phyloP scores from a whole-genome alignment of 2,888 invertebrate genomes.

The Apamea monoglypha region DNA sequence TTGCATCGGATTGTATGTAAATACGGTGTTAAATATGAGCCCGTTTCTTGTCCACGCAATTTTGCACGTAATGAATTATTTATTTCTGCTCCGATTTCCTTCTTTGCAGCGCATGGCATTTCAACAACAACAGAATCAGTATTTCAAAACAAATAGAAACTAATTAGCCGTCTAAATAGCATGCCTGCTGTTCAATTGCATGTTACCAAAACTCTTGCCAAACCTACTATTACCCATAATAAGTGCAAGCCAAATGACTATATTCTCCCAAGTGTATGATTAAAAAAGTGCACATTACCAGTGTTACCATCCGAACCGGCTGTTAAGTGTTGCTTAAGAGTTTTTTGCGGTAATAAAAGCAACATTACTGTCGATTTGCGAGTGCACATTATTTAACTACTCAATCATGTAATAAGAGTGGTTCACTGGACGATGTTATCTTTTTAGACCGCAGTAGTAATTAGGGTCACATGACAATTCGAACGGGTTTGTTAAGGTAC shows the following conservation, averaged over 20 bases:
- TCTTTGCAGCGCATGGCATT: background rate
- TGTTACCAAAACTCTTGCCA: conserved; percentile 18
- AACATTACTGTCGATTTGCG: conserved; percentile 70
- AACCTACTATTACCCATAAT: conserved; percentile 37
- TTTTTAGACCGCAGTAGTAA: conserved; percentile 72
- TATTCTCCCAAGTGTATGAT: conserved; percentile 34
- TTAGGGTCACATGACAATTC: conserved; percentile 73
- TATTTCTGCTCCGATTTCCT: conserved; percentile 31
- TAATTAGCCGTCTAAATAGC: conserved; percentile 1
- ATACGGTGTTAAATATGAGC: conserved; percentile 56
- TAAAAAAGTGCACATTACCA: conserved; percentile 41
- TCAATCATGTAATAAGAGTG: conserved; percentile 70
- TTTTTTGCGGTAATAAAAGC: conserved; percentile 74
- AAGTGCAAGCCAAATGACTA: conserved; percentile 46
- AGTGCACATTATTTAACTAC: conserved; percentile 58
- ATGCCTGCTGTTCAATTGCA: background rate
- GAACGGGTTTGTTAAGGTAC: conserved; percentile 43
- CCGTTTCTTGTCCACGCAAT: conserved; percentile 32
- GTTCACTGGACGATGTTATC: conserved; percentile 70
- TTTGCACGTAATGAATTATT: conserved; percentile 37
- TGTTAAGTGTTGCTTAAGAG: conserved; percentile 67
- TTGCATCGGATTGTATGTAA: conserved; percentile 54
- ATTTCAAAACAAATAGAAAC: conserved; percentile 26
- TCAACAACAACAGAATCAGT: background rate
- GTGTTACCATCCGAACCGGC: conserved; percentile 52